Base-by-base conservation (phyloP, 2,888 invertebrate species). In the Hypsopygia costalis region DNA sequence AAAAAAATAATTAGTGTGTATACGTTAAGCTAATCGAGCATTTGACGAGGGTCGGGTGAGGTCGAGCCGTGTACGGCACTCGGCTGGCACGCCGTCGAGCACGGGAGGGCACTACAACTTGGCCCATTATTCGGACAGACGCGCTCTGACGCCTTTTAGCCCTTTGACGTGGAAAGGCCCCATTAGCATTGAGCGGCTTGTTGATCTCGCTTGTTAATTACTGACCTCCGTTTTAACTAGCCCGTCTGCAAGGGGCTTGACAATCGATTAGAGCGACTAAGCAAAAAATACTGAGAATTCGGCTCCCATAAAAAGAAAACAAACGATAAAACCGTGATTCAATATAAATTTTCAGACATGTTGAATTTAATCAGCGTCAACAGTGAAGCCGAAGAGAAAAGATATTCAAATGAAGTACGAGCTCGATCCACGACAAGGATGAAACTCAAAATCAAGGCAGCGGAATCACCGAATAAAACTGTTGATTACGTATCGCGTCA, bases 191-290 rank as follows among this genome's bases (percentile, higher is more conserved):
- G 76, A 77, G 76, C 71, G 72, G 78, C 81, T 81, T 77, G 83
- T 86, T 82, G 82, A 86, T 85, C 86, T 74, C 77, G 68, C 63
- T 70, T 64, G 78, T 79, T 86, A 87, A 86, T 86, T 85, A 82
- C 77, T 80, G 78, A 81, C 81, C 81, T 74, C 68, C 62, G 67
- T 67, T 72, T 64, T 66, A 73, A 69, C 73, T 62, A 69, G 68
- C 69, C 69, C 69, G 63, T 58, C 59, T 58, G 57, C 55, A 57
- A 51, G 43, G 49, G 50, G 50, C 55, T 63, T 63, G 62, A 62
- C 63, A 59, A 66, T 54, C 49, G 50, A 55, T 50, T 49, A 42
- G 41, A 41, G 49, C 37, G 36, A 36, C 31, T 10, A 7, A 7
- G 29, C 12, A 38, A 25, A 34, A 48, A 40, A 47, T 49, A 37